Evolutionary conservation across 2,888 invertebrate genomes (phyloP).

Genomic region (Deilephila elpenor): DNA sequence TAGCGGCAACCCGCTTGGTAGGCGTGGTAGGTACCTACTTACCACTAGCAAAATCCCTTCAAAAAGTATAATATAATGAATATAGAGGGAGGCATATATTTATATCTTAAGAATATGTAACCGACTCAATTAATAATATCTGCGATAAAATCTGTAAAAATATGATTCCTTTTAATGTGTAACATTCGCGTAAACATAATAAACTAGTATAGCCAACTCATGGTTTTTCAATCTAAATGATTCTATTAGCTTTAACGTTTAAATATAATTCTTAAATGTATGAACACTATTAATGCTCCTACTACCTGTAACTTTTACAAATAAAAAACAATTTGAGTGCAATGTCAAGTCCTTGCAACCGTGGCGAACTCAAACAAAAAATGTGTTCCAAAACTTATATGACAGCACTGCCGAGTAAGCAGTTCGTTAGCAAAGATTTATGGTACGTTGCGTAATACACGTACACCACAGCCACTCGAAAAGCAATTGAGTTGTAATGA

Average conservation of each 20-base stretch:
- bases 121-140: too few species aligned
- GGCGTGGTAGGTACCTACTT: too few species aligned
- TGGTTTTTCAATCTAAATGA: not conserved
- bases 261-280: too few species aligned
- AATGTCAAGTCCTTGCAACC: not conserved
- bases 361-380: not conserved
- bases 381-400: not conserved
- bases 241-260: not conserved
- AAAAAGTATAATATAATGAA: not conserved
- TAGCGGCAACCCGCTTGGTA: too few species aligned
- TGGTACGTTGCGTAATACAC: constrained; percentile 34
- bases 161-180: too few species aligned
- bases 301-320: too few species aligned
- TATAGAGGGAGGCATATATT: not conserved
- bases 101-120: not conserved
- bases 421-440: constrained; percentile 22
- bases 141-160: not conserved
- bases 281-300: too few species aligned
- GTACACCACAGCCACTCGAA: not conserved
- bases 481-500: constrained; percentile 24
- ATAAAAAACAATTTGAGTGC: not conserved
- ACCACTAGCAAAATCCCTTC: too few species aligned
- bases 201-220: not conserved
- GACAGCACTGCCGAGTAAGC: not conserved
- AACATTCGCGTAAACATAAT: not conserved